These are phyloP conservation scores for Balaenoptera acutorostrata DNA, from an alignment of 2,113 vertebrate species.

Conservation along the genomic window DNA sequence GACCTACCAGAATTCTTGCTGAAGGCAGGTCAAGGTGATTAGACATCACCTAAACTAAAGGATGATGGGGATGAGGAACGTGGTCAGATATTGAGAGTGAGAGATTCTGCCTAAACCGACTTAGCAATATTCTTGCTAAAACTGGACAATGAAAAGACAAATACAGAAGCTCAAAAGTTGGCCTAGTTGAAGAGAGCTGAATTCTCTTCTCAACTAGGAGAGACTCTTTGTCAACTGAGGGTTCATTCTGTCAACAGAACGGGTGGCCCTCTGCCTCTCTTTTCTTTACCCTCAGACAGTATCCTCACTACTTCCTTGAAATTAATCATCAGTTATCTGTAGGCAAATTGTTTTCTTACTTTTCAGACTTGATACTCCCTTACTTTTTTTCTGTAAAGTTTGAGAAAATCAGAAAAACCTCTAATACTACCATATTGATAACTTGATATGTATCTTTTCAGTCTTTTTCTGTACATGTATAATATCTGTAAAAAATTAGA, in stretches of 20 bases:
- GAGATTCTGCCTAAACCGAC: not conserved
- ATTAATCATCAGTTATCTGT: not conserved
- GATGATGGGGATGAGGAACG: not conserved
- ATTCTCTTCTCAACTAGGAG: not conserved
- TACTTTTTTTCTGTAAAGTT: not conserved
- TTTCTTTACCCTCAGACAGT: not conserved
- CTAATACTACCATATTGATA: not conserved
- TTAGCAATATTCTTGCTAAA: not conserved
- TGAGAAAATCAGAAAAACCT: not conserved
- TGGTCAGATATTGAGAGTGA: not conserved
- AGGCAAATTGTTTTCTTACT: not conserved
- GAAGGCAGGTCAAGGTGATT: not conserved
- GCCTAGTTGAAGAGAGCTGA: not conserved
- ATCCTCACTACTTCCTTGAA: not conserved
- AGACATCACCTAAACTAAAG: not conserved
- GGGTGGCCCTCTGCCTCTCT: not conserved
- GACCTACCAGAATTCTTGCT: not conserved
- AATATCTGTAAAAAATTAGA: not conserved
- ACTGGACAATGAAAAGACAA: not conserved
- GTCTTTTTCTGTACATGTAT: not conserved
- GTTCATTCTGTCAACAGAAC: not conserved
- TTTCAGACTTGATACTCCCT: not conserved
- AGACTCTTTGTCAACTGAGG: not conserved
- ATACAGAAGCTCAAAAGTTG: not conserved
- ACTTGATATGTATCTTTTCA: not conserved